phyloP scores from a whole-genome alignment of 2,113 vertebrate genomes.

The Cromileptes altivelis region DNA sequence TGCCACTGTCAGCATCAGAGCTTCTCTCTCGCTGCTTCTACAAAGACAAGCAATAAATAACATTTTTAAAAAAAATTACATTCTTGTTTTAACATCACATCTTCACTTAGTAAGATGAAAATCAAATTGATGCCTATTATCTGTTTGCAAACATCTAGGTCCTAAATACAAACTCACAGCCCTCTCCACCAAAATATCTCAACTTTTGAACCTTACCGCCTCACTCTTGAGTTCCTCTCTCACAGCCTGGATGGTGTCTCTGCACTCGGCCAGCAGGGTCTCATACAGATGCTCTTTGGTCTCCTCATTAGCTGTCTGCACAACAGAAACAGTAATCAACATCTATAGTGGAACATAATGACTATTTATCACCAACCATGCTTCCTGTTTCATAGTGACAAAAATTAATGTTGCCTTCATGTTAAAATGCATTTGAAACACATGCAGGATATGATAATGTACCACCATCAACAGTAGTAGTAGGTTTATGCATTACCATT shows the following conservation, averaged over 20 bases:
- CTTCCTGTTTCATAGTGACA: background rate
- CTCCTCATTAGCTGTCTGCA: slow-evolving; percentile 93
- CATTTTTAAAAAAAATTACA: background rate
- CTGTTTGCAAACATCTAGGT: background rate
- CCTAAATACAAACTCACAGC: background rate
- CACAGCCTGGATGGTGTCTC: slow-evolving; percentile 97
- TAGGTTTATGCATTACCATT: background rate
- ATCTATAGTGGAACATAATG: background rate
- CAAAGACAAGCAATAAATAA: slow-evolving; percentile 2
- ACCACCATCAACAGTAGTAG: background rate
- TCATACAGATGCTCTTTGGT: slow-evolving; percentile 98
- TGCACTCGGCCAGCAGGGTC: slow-evolving; percentile 95
- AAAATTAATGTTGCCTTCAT: background rate
- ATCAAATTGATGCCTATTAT: background rate
- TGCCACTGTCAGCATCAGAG: slow-evolving; percentile 90
- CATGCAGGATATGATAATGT: background rate
- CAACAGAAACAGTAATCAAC: background rate
- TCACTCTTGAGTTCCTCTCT: slow-evolving; percentile 94
- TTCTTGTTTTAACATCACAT: background rate
- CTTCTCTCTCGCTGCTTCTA: slow-evolving; percentile 94
- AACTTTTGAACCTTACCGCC: slow-evolving; percentile 82
- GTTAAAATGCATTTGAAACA: background rate
- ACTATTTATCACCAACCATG: background rate
- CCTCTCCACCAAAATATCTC: background rate
- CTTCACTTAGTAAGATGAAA: background rate